phyloP scores from a whole-genome alignment of 2,888 invertebrate species.

The Drosophila falleni region DNA sequence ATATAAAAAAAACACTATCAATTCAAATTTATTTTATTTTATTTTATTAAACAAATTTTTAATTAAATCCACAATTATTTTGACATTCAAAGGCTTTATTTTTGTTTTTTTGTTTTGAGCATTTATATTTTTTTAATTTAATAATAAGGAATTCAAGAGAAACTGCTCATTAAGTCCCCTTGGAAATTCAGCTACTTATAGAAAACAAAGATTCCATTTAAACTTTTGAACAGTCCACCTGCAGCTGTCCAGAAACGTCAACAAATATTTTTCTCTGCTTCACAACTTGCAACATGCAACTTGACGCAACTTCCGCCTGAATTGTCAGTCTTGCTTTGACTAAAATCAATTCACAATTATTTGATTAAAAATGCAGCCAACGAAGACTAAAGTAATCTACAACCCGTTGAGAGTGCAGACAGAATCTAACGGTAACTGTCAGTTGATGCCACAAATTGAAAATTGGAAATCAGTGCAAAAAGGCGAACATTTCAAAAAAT shows the following conservation, averaged over 20 bases:
- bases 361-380: constrained; percentile 39
- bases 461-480: constrained; percentile 77
- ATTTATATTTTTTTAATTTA: no score
- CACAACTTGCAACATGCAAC: not conserved
- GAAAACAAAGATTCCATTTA: not conserved
- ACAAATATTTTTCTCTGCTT: not conserved
- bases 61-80: no score
- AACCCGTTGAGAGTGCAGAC: constrained; percentile 30
- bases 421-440: constrained; percentile 51
- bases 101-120: no score
- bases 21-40: no score
- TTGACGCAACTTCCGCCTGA: constrained; percentile 3
- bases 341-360: constrained; percentile 37
- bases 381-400: constrained; percentile 1
- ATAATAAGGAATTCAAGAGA: no score
- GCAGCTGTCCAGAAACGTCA: not conserved
- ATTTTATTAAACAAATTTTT: no score
- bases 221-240: not conserved
- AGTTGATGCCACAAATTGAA: constrained; percentile 55
- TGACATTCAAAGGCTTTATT: no score
- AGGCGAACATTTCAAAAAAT: constrained; percentile 68
- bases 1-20: no score
- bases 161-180: not conserved
- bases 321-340: constrained; percentile 10
- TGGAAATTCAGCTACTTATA: not conserved